phyloP scores from a whole-genome alignment of 1,140 invertebrate species.

The Heliconius himera region DNA sequence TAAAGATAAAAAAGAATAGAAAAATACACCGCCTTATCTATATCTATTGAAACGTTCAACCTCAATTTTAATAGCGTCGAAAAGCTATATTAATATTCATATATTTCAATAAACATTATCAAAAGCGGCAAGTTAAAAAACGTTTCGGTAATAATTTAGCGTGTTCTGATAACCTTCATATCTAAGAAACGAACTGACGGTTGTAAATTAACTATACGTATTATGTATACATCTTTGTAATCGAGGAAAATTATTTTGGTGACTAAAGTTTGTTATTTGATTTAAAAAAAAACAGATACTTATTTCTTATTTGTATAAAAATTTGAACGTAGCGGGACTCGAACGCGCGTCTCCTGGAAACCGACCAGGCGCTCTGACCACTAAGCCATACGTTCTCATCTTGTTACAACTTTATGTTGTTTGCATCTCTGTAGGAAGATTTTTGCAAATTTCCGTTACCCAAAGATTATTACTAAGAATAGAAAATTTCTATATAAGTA shows the following conservation, averaged over 20 bases:
- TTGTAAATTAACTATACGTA: background rate
- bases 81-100: slow-evolving; percentile 62
- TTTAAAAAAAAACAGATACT: no score
- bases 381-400: no score
- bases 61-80: slow-evolving; percentile 67
- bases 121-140: slow-evolving; percentile 59
- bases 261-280: background rate
- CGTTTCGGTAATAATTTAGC: slow-evolving; percentile 59
- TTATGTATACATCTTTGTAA: background rate
- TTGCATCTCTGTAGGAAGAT: no score
- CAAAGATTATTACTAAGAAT: no score
- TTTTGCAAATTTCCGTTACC: no score
- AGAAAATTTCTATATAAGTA: no score
- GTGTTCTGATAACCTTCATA: slow-evolving; percentile 55
- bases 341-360: no score
- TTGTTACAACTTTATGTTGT: no score
- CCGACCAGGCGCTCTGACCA: no score
- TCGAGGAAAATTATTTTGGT: background rate
- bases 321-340: no score
- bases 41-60: slow-evolving; percentile 46
- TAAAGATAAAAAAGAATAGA: slow-evolving; percentile 7
- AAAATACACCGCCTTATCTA: slow-evolving; percentile 21
- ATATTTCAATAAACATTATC: slow-evolving; percentile 66
- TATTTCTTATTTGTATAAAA: no score
- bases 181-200: slow-evolving; percentile 18